Conservation (phyloP, 2,113 vertebrate species). For the Halichoeres trimaculatus region DNA sequence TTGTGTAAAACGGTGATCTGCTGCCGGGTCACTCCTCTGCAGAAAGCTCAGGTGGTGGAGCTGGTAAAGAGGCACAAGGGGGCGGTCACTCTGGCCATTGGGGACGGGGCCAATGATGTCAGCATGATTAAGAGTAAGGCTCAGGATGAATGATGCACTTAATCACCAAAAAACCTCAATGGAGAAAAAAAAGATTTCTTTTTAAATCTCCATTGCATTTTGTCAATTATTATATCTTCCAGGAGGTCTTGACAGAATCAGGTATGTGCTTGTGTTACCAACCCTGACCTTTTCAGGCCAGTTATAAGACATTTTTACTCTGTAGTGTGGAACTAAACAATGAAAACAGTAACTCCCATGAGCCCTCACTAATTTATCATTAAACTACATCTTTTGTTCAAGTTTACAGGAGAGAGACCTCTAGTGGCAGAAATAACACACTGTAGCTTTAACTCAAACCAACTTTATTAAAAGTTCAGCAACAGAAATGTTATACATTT, state of each 20-base stretch:
- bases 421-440: background rate
- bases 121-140: conserved; percentile 89
- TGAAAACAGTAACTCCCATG: background rate
- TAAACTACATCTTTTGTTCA: background rate
- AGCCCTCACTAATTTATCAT: background rate
- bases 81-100: conserved; percentile 84
- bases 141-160: background rate
- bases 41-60: conserved; percentile 88
- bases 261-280: no score
- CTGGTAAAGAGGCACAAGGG: conserved; percentile 85
- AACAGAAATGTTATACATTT: no score
- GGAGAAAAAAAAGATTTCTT: no score
- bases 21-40: conserved; percentile 86
- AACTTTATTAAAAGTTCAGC: background rate
- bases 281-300: no score
- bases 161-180: no score
- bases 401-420: background rate
- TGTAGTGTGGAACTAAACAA: no score
- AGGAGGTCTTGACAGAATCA: no score
- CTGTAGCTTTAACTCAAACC: background rate
- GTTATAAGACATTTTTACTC: no score
- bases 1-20: conserved; percentile 87
- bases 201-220: no score
- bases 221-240: no score
- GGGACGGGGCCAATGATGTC: conserved; percentile 89